Evolutionary conservation across 2,888 invertebrate genomes (phyloP).

Genomic region (Cactoblastis cactorum): DNA sequence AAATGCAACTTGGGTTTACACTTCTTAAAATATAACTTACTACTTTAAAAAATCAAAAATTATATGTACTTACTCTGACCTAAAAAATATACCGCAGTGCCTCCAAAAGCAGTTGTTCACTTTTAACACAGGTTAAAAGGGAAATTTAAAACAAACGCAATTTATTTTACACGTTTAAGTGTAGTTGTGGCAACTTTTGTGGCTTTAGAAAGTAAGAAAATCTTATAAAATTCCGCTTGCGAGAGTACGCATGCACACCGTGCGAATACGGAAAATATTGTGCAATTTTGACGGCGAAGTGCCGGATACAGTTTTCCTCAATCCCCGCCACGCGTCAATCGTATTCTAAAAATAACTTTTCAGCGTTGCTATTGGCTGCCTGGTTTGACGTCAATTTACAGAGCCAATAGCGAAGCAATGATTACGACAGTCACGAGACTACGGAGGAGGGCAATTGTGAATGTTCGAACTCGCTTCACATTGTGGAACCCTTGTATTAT

Average conservation of each 20-base stretch:
- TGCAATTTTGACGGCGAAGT: slow-evolving; percentile 54
- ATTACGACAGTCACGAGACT: slow-evolving; percentile 60
- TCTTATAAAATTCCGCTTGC: not conserved
- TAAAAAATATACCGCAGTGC: slow-evolving; percentile 46
- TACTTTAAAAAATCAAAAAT: not conserved
- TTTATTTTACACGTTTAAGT: not conserved
- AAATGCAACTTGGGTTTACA: too few species aligned
- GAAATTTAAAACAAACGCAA: slow-evolving; percentile 11
- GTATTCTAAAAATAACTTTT: slow-evolving; percentile 68
- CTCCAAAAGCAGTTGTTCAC: slow-evolving; percentile 28
- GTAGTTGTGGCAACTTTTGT: slow-evolving; percentile 2
- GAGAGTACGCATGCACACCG: slow-evolving; percentile 41
- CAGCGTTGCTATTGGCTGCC: slow-evolving; percentile 45
- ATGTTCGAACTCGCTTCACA: slow-evolving; percentile 24
- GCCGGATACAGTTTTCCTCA: slow-evolving; percentile 56
- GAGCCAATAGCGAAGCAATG: slow-evolving; percentile 45
- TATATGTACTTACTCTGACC: slow-evolving; percentile 47
- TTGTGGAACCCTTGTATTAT: slow-evolving; percentile 3
- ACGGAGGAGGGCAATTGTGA: slow-evolving; percentile 20
- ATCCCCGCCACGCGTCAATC: slow-evolving; percentile 53
- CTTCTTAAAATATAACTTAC: too few species aligned
- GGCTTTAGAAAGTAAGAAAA: not conserved
- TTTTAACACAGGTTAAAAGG: slow-evolving; percentile 15
- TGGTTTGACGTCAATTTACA: slow-evolving; percentile 56
- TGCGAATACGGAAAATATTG: slow-evolving; percentile 59